phyloP scores from a whole-genome alignment of 2,797 vertebrate genomes.

The Thaleichthys pacificus region DNA sequence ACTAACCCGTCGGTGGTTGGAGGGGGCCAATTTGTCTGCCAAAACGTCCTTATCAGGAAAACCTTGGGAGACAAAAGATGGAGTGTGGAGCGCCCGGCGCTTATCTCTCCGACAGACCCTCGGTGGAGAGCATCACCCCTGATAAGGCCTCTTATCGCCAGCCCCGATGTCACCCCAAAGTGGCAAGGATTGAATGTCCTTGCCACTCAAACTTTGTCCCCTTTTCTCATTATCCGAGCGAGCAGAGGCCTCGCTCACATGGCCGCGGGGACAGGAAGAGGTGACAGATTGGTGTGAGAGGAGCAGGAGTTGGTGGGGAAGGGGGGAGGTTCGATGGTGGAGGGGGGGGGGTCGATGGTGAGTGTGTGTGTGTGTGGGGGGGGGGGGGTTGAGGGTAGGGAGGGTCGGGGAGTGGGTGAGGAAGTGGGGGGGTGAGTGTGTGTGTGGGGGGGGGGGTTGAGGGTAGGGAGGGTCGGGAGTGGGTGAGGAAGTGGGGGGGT shows the following conservation, averaged over 20 bases:
- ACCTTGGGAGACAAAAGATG: slow-evolving; percentile 66
- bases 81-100: slow-evolving; percentile 57
- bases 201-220: slow-evolving; percentile 55
- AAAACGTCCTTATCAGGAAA: slow-evolving; percentile 68
- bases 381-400: too few species aligned
- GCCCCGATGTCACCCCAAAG: slow-evolving; percentile 54
- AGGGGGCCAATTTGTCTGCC: slow-evolving; percentile 57
- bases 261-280: background rate
- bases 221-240: slow-evolving; percentile 37
- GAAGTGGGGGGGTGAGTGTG: too few species aligned
- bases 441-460: too few species aligned
- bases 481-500: too few species aligned
- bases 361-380: too few species aligned
- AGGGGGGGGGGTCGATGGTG: too few species aligned
- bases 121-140: slow-evolving; percentile 47
- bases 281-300: background rate
- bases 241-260: slow-evolving; percentile 32
- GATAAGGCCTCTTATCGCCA: slow-evolving; percentile 67
- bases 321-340: too few species aligned
- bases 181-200: slow-evolving; percentile 61
- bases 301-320: background rate
- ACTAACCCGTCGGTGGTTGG: slow-evolving; percentile 29
- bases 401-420: too few species aligned
- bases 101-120: slow-evolving; percentile 70
- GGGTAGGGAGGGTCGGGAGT: background rate